Percentiles rank a stretch among this genome's conserved stretches.
These are phyloP conservation scores for Cryptoprocta ferox DNA, from an alignment of 2,797 vertebrate genomes.

Conservation along the genomic window DNA sequence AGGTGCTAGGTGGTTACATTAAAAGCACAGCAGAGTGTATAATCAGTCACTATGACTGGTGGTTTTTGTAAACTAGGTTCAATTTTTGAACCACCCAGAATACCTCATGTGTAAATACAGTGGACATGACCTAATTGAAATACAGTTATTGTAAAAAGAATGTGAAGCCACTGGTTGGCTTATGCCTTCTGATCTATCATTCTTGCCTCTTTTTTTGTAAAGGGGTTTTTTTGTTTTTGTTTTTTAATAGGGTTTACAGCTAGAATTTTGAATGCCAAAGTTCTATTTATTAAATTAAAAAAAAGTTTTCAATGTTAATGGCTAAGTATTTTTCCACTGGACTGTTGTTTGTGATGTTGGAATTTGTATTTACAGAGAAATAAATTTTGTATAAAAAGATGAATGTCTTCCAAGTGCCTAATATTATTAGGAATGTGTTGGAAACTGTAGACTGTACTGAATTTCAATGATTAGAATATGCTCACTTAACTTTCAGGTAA, in stretches of 20 bases:
- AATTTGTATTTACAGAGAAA: slow-evolving; percentile 92
- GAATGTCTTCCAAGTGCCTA: slow-evolving; percentile 22
- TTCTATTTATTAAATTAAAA: slow-evolving; percentile 94
- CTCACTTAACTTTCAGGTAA: slow-evolving; percentile 2
- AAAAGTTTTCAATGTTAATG: slow-evolving; percentile 89
- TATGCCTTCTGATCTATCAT: slow-evolving; percentile 85
- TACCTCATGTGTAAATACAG: slow-evolving; percentile 91
- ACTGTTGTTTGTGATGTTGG: slow-evolving; percentile 90
- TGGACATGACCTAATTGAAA: slow-evolving; percentile 88
- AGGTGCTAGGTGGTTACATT: slow-evolving; percentile 78
- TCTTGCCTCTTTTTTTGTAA: slow-evolving; percentile 90
- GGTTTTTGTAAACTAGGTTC: slow-evolving; percentile 86
- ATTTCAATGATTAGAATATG: slow-evolving; percentile 28
- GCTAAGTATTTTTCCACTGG: slow-evolving; percentile 92
- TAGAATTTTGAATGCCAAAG: slow-evolving; percentile 97
- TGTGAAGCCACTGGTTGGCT: slow-evolving; percentile 92
- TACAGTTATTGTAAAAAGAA: slow-evolving; percentile 85
- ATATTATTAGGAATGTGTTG: slow-evolving; percentile 58
- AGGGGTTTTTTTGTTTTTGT: slow-evolving; percentile 81
- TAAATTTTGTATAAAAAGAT: slow-evolving; percentile 92
- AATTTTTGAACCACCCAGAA: slow-evolving; percentile 86
- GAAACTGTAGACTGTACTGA: background rate
- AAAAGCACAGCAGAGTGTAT: slow-evolving; percentile 86
- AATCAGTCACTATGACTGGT: slow-evolving; percentile 86
- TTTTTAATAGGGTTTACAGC: slow-evolving; percentile 93